A percentile compares a stretch with the other conserved stretches of the same genome.
Conservation (phyloP, 2,797 vertebrate species). For the Mus caroli region DNA sequence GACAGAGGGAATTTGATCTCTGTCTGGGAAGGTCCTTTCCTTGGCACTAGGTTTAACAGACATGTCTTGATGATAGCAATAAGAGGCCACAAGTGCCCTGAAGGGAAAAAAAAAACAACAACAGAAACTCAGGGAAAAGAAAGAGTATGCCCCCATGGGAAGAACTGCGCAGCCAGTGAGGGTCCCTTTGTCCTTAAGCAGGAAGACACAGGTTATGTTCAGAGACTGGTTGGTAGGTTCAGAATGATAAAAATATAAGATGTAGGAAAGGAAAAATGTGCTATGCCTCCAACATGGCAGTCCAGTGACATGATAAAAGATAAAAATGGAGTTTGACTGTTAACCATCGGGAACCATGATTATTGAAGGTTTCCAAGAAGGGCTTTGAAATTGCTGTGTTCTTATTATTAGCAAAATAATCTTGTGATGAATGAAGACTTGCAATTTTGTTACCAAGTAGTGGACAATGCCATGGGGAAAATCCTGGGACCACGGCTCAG, state of each 20-base stretch:
- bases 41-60: not conserved
- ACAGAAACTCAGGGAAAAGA: conserved; percentile 10
- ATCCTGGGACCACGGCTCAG: not conserved
- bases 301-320: conserved; percentile 48
- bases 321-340: conserved; percentile 45
- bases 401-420: conserved; percentile 16
- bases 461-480: not conserved
- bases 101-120: not conserved
- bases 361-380: conserved; percentile 25
- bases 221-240: not conserved
- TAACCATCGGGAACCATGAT: conserved; percentile 3
- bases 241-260: not conserved
- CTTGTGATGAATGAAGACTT: conserved; percentile 17
- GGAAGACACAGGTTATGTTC: not conserved
- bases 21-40: conserved; percentile 18
- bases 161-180: not conserved
- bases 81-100: not conserved
- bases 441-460: not conserved
- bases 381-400: conserved; percentile 15
- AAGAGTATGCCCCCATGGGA: not conserved
- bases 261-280: not conserved
- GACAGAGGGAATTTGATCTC: not conserved
- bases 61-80: not conserved
- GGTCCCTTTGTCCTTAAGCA: conserved; percentile 42
- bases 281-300: not conserved